These are phyloP conservation scores for Galerucella calmariensis DNA, from an alignment of 2,888 invertebrate genomes.

Conservation along the genomic window DNA sequence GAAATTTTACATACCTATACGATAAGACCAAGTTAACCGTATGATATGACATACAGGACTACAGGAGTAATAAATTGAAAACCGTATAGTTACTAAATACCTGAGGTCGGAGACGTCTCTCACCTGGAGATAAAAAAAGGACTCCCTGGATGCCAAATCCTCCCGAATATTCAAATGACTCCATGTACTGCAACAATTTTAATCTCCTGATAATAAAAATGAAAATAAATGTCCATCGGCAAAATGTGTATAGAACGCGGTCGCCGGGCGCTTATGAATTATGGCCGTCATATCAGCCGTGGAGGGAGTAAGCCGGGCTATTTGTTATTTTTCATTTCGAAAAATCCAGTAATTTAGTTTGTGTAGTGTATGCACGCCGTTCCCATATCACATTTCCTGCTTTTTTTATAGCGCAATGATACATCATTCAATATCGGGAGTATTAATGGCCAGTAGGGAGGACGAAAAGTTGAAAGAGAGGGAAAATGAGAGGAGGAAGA, in stretches of 20 bases:
- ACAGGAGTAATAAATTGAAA: conserved; percentile 21
- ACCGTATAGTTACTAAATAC: conserved; percentile 20
- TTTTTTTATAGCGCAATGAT: conserved; percentile 67
- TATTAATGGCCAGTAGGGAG: conserved; percentile 49
- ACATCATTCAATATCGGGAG: conserved; percentile 67
- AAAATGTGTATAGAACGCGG: conserved; percentile 58
- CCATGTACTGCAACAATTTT: conserved; percentile 66
- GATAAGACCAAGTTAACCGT: neutral
- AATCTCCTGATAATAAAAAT: conserved; percentile 67
- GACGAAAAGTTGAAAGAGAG: conserved; percentile 23
- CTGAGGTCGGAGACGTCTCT: conserved; percentile 40
- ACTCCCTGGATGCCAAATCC: conserved; percentile 56
- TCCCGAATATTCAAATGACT: conserved; percentile 62
- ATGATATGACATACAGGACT: neutral
- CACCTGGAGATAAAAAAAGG: conserved; percentile 52
- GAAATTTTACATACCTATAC: neutral
- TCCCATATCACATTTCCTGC: conserved; percentile 67
- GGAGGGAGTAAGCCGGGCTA: conserved; percentile 65
- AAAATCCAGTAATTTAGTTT: conserved; percentile 67
- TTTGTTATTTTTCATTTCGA: conserved; percentile 68
- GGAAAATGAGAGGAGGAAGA: conserved; percentile 46
- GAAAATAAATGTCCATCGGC: conserved; percentile 66
- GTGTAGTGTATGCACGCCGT: conserved; percentile 63
- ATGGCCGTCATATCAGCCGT: conserved; percentile 64
- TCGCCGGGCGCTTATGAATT: conserved; percentile 61